Evolutionary conservation across 2,888 invertebrate genomes (phyloP), one percentile per base, ranked within the genome.

Genomic region (Ophonus ardosiacus): DNA sequence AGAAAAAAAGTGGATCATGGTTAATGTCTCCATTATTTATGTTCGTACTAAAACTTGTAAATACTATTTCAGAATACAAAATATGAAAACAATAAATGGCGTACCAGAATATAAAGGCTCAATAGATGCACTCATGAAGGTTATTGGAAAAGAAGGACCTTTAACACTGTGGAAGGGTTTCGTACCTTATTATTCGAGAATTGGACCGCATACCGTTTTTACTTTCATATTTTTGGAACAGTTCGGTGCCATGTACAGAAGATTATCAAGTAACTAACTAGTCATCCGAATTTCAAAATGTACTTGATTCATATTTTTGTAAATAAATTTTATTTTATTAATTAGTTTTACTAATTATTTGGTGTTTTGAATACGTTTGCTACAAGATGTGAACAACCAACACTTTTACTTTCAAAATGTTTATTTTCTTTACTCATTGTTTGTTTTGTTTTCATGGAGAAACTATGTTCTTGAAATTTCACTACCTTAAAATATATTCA

Each of bases 51-150:
- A 63, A 13, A 24, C 24, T 24, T 21, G 10, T 51, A 0, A 40
- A 10, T 51, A 51, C 6, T 7, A 13, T 31, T 68, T 4, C 4
- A 96, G 97, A 90, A 97, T 98, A 88, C 98, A 99, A 92, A 98
- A 97, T 90, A 98, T 98, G 94, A 96, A 95, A 90, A 94, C 92
- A 0, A 92, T 96, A 57, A 93, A 96, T 90, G 97, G 97, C 17
- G 95, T 95, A 89, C 95, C 97, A 2, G 98, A 98, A 90, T 97
- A 96, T 92, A 95, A 90, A 86, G 97, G 94, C 88, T 95, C 94
- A 87, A 71, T 96, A 7, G 95, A 96, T 88, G 98, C 82, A 17
- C 6, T 74, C 13, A 15, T 18, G 57, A 82, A 90, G 87, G 92
- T 93, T 7, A 88, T 95, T 7, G 90, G 92, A 85, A 93, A 94